Base-by-base conservation (phyloP, 2,797 vertebrate species). In the Typhlichthys eigenmanni region DNA sequence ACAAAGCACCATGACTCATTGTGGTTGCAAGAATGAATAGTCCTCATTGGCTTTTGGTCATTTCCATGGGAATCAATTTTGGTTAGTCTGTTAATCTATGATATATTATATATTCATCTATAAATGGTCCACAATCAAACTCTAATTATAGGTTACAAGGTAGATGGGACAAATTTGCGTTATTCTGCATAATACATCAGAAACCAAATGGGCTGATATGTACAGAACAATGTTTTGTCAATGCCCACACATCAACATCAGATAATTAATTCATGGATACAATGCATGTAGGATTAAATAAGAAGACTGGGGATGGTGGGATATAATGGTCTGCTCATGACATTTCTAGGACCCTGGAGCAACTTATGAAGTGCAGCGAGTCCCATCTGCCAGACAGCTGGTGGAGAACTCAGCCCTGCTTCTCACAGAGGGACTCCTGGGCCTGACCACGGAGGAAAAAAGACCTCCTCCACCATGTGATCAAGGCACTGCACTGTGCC, bases 381-480 rank as follows among this genome's bases (percentile, higher is more conserved):
- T 78, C 58, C 48, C 55, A 77, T 82, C 77, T 78, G 76, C 69
- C 73, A 75, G 66, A 68, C 60, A 55, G 66, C 74, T 83, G 79
- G 52, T 60, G 55, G 72, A 72, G 59, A 58, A 62, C 74, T 87
- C 73, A 76, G 51, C 38, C 56, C 55, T 4, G 64, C 38, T 60
- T 68, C 47, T 45, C 51, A 50, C 34, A 48, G 11, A 34, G 17
- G 29, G 24, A 46, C 72, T 66, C 58, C 48, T 1, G 3, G 68
- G 56, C 55, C 67, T 62, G 71, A 71, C 76, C 72, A 71, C 67
- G 54, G 71, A 83, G 74, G 72, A 83, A 84, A 72, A 83, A 88
- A 76, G 76, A 81, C 72, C 63, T 66, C 58, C 71, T 67, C 64
- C 55, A 71, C 64, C 62, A 61, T 69, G 62, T 62, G 66, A 57